Evolutionary conservation across 2,888 invertebrate species (phyloP).

Genomic region (Megalurothrips usitatus): DNA sequence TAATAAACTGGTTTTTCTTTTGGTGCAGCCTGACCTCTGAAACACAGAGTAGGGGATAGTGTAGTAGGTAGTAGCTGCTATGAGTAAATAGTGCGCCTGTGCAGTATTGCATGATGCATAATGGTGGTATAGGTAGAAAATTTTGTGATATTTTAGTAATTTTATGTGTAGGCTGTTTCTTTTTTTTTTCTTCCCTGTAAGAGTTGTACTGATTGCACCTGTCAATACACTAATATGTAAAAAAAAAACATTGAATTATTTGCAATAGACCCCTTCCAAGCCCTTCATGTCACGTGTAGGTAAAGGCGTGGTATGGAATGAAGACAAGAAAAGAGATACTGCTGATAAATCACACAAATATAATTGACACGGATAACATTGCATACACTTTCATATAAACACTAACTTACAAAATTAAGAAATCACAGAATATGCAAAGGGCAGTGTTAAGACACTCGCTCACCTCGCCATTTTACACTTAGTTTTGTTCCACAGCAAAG

Average conservation of each 20-base stretch:
- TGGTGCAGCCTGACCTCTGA: too few species aligned
- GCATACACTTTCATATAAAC: conserved; percentile 11
- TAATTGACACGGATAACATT: conserved; percentile 15
- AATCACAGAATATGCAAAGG: conserved; percentile 1
- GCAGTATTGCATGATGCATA: not conserved
- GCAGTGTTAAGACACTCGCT: not conserved
- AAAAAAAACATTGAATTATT: not conserved
- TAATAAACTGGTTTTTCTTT: too few species aligned
- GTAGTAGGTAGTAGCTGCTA: not conserved
- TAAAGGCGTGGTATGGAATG: not conserved
- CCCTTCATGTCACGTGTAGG: too few species aligned
- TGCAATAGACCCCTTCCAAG: too few species aligned
- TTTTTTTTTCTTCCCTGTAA: not conserved
- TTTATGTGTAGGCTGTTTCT: not conserved
- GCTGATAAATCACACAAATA: conserved; percentile 19
- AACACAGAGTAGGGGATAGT: too few species aligned
- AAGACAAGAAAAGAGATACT: not conserved
- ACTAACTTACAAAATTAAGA: conserved; percentile 12
- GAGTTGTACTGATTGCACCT: not conserved
- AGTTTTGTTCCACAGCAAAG: not conserved
- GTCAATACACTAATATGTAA: not conserved
- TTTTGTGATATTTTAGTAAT: conserved; percentile 15
- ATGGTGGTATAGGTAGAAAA: not conserved
- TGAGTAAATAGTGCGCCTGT: not conserved
- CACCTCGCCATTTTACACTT: not conserved